These are phyloP conservation scores for Falco columbarius DNA, from an alignment of 2,797 vertebrate genomes.

Conservation along the genomic window DNA sequence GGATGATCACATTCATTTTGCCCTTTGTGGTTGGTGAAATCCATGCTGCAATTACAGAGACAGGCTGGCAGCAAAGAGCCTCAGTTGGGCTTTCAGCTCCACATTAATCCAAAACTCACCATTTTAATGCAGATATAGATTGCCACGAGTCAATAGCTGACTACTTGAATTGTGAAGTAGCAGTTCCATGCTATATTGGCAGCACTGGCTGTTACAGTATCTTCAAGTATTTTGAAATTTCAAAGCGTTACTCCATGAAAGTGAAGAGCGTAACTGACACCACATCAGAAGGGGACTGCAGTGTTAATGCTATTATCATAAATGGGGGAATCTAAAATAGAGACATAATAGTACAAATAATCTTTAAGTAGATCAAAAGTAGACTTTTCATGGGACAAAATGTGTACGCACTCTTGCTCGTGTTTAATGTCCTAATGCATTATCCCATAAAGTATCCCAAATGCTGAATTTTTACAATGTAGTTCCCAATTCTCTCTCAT, in stretches of 20 bases:
- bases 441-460: not conserved
- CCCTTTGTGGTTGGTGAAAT: constrained; percentile 88
- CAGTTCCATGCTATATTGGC: constrained; percentile 72
- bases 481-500: not conserved
- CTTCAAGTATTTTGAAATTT: constrained; percentile 76
- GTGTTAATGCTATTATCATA: constrained; percentile 45
- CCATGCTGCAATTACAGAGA: constrained; percentile 85
- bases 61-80: constrained; percentile 83
- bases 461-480: not conserved
- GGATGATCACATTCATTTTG: constrained; percentile 85
- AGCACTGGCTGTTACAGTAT: constrained; percentile 72
- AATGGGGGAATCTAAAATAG: constrained; percentile 7
- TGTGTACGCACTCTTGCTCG: rapidly evolving
- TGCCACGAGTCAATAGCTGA: constrained; percentile 83
- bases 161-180: constrained; percentile 83
- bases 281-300: not conserved
- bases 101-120: constrained; percentile 85
- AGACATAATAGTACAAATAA: constrained; percentile 8
- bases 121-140: constrained; percentile 88
- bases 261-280: constrained; percentile 58
- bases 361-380: not conserved
- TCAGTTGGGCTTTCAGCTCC: constrained; percentile 84
- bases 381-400: not conserved
- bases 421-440: not conserved
- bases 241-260: constrained; percentile 67